Evolutionary conservation across 1,140 invertebrate species (phyloP).

Genomic region (Plodia interpunctella): DNA sequence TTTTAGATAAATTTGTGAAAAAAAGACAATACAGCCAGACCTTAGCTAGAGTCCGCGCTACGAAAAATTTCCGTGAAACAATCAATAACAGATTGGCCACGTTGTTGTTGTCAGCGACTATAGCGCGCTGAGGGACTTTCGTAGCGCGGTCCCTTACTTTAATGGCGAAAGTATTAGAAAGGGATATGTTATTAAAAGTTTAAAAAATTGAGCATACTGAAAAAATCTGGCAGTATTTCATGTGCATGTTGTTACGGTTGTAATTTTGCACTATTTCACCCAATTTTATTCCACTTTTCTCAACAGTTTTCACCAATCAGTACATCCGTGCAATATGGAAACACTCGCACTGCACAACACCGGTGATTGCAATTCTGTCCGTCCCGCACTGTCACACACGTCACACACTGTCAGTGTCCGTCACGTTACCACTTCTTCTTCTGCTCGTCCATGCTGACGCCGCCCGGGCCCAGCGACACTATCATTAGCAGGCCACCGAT

Average conservation of each 20-base stretch:
- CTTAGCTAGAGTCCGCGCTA: too few species aligned
- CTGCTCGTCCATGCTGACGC: slow-evolving; percentile 99
- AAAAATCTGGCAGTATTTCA: neutral
- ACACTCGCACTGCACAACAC: neutral
- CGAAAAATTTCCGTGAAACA: too few species aligned
- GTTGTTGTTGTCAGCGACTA: too few species aligned
- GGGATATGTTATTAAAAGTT: neutral
- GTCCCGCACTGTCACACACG: slow-evolving; percentile 9
- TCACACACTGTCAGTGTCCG: slow-evolving; percentile 32
- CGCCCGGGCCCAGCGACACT: slow-evolving; percentile 97
- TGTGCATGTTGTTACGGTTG: neutral
- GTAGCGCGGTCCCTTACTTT: too few species aligned
- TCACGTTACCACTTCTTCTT: slow-evolving; percentile 96
- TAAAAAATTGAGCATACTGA: neutral
- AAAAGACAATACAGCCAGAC: neutral
- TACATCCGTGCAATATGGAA: too few species aligned
- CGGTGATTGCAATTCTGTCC: slow-evolving; percentile 16
- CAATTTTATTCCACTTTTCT: too few species aligned
- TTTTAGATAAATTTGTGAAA: neutral
- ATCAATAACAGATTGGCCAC: too few species aligned
- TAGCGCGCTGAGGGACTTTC: too few species aligned
- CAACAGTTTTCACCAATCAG: too few species aligned
- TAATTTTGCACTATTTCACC: neutral
- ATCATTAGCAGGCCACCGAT: slow-evolving; percentile 99
- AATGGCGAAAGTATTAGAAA: too few species aligned